phyloP scores from a whole-genome alignment of 30 jellyfish, hydroid and myxozoan genomes.

The Nemopilema nomurai region DNA sequence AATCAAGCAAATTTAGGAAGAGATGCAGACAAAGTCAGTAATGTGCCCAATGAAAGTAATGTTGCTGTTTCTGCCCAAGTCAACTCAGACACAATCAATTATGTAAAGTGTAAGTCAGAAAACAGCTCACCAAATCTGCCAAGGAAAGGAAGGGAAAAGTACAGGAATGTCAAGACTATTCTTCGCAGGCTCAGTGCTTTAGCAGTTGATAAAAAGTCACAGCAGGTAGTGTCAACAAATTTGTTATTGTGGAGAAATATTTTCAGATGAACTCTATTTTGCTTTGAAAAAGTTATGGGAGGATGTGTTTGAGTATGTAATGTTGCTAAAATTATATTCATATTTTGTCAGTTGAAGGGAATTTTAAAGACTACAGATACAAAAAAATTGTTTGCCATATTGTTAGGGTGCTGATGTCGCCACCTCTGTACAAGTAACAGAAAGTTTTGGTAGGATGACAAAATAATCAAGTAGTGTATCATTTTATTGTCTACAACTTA shows the following conservation, averaged over 20 bases:
- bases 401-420: no score
- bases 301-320: no score
- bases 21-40: conserved; percentile 15
- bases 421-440: no score
- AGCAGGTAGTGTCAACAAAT: conserved; percentile 62
- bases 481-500: no score
- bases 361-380: no score
- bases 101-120: conserved; percentile 40
- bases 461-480: no score
- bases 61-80: background rate
- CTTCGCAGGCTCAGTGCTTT: conserved; percentile 93
- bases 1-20: conserved; percentile 29
- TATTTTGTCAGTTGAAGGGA: no score
- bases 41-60: background rate
- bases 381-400: no score
- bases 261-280: background rate
- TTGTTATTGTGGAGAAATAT: background rate
- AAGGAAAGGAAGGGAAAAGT: conserved; percentile 87
- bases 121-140: conserved; percentile 66
- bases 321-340: no score
- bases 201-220: conserved; percentile 94
- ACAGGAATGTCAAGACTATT: conserved; percentile 93
- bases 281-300: background rate
- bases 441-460: no score
- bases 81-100: conserved; percentile 1